Base-by-base conservation (phyloP, 1,140 invertebrate species). In the Leptopilina boulardi region DNA sequence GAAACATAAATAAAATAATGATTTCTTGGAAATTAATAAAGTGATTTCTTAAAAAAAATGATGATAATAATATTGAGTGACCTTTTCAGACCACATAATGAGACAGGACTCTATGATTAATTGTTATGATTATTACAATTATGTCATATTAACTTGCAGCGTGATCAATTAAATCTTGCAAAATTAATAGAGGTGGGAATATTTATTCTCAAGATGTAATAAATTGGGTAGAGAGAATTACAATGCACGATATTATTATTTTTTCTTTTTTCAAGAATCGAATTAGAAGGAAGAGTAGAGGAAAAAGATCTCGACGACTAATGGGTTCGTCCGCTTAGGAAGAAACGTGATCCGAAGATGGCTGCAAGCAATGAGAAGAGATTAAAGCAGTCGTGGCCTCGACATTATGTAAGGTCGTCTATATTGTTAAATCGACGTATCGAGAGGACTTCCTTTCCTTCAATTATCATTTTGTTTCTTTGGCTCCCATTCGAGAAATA, bases 391-490 rank as follows among this genome's bases (percentile, higher is more conserved):
- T 82, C 75, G 73, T 84, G 83, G 81, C 83, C 83, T 84, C 81
- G 83, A 82, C 83, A 82, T 84, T 84, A 82, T 77, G 78, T 84
- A 84, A 84, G 83, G 83, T 84, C 83, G 81, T 34, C 81, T 78
- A 77, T n/a, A n/a, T n/a, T n/a, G 81, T 80, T 81, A 82, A 72
- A 84, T 84, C 71, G 82, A 81, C 21, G 70, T 44, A 72, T 72
- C 71, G 41, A 71, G 30, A 51, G 51, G 21, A 66, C 26, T 66
- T 4, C 47, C 47, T n/a, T 51, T 51, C 18, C 18, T 18, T 15
- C 5, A 15, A 30, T 66, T 23, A 1, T 30, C 11, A 10, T 30
- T 13, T 8, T 30, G n/a, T 54, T 4, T 18, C 21, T 26, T 21
- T 66, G 76, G 18, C 66, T 47, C 59, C 41, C 76, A 71, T 59